These are phyloP conservation scores for Pararge aegeria DNA, from an alignment of 1,140 invertebrate genomes.

Conservation along the genomic window DNA sequence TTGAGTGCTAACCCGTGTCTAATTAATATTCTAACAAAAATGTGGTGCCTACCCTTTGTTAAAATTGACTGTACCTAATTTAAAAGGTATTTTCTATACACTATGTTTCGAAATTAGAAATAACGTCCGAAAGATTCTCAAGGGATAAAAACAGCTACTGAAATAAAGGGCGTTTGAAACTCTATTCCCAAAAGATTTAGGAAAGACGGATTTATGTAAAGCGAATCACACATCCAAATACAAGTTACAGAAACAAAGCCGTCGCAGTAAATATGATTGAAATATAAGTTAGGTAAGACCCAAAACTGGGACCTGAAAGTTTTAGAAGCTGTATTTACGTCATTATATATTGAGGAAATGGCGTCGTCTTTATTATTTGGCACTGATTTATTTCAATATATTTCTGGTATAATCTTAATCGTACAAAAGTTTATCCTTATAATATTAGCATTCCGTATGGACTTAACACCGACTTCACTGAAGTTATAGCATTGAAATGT, in stretches of 20 bases:
- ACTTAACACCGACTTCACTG: too few species aligned
- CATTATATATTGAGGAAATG: too few species aligned
- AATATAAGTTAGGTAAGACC: not conserved
- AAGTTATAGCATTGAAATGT: too few species aligned
- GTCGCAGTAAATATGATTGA: not conserved
- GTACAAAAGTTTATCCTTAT: too few species aligned
- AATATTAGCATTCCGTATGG: too few species aligned
- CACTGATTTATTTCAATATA: too few species aligned
- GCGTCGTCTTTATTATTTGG: too few species aligned
- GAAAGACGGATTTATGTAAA: not conserved
- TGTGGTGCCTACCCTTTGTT: not conserved
- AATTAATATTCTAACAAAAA: too few species aligned
- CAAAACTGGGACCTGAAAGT: too few species aligned
- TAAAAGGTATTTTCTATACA: not conserved
- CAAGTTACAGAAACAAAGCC: not conserved
- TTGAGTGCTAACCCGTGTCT: too few species aligned
- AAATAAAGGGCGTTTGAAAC: not conserved
- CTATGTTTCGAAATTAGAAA: not conserved
- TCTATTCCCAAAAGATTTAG: not conserved
- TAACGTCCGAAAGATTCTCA: not conserved
- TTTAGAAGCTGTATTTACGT: too few species aligned
- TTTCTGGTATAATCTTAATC: too few species aligned
- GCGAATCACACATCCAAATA: not conserved
- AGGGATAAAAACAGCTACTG: not conserved
- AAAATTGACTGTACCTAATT: not conserved